A percentile compares a stretch with the other conserved stretches of the same genome.
Evolutionary conservation across 1,140 invertebrate genomes (phyloP).

Genomic region (Condylostylus longicornis): DNA sequence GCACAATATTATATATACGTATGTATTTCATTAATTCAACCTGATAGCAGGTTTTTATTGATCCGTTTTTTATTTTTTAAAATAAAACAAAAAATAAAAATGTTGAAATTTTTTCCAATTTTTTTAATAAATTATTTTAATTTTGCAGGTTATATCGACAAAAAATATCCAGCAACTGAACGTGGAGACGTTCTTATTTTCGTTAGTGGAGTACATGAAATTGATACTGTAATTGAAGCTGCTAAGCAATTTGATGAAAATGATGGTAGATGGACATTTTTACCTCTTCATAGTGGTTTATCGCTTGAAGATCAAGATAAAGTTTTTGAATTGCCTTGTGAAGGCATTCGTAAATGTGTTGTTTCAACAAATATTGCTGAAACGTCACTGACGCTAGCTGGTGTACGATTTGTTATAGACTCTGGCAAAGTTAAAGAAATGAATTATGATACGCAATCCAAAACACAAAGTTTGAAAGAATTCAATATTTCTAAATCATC

Average conservation of each 20-base stretch:
- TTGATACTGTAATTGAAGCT: constrained; percentile 77
- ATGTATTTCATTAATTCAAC: no score
- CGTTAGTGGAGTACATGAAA: constrained; percentile 90
- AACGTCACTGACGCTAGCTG: constrained; percentile 98
- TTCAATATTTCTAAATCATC: constrained; percentile 96
- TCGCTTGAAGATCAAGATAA: constrained; percentile 93
- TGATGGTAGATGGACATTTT: constrained; percentile 79
- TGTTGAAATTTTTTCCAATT: no score
- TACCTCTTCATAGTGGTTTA: constrained; percentile 85
- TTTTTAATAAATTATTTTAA: no score
- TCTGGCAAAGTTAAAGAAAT: constrained; percentile 96
- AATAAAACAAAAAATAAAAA: background rate
- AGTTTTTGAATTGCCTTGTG: constrained; percentile 93
- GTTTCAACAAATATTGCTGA: constrained; percentile 99
- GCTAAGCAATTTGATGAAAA: constrained; percentile 70
- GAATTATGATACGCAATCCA: constrained; percentile 80
- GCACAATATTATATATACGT: no score
- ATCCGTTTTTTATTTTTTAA: background rate
- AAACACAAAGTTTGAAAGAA: constrained; percentile 78
- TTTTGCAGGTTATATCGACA: no score
- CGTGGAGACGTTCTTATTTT: constrained; percentile 94
- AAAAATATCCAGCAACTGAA: constrained; percentile 55
- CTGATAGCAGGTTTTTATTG: no score
- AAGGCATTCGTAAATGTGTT: constrained; percentile 91
- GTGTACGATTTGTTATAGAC: constrained; percentile 93